Base-by-base conservation (phyloP, 2,113 vertebrate genomes). In the Podocnemis expansa region DNA sequence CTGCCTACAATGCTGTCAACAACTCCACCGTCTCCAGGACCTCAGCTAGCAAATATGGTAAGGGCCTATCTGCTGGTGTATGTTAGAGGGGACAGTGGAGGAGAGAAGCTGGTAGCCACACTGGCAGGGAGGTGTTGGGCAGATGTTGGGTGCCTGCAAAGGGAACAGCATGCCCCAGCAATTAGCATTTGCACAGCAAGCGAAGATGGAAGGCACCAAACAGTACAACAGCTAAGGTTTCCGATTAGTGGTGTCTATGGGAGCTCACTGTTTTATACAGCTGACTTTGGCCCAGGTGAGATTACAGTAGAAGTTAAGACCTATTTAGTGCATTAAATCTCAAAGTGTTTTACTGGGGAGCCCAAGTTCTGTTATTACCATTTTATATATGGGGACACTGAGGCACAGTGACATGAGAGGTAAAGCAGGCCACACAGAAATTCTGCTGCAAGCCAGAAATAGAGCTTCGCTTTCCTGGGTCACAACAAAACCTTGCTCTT, bases 21-120 rank as follows among this genome's bases (percentile, higher is more conserved):
- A 99, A 99, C 97, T 99, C 99, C 91, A 99, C 99, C 0, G 99
- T 99, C 43, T 99, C 99, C 75, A 98, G 99, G 95, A 99, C 99
- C 0, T 99, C 99, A 29, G 99, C 99, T 8, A 99, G 99, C 96
- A 99, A 99, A 98, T 99, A 99, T 2, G 99, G 99, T 99, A 97
- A 98, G 98, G 94, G 19, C 47, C 10, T 58, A 6, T 31, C 1
- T 11, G 5, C 34, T 51, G 24, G 0, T 82, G 34, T 0, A 2
- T 78, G 1, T 60, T 76, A 70, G 34, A 60, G 67, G 12, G 25
- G 38, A 41, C 27, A 13, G 27, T 76, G 80, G 58, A 43, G 16
- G 38, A 52, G 29, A 38, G 41, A 63, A 78, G 31, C 2, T 13
- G 52, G 25, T 43, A 0, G 0, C 19, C 34, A 8, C 1, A 16